Percentiles rank a stretch among this genome's conserved stretches.
These are phyloP conservation scores for Tromatobia lineatoria DNA, from an alignment of 2,888 invertebrate genomes.

Conservation along the genomic window DNA sequence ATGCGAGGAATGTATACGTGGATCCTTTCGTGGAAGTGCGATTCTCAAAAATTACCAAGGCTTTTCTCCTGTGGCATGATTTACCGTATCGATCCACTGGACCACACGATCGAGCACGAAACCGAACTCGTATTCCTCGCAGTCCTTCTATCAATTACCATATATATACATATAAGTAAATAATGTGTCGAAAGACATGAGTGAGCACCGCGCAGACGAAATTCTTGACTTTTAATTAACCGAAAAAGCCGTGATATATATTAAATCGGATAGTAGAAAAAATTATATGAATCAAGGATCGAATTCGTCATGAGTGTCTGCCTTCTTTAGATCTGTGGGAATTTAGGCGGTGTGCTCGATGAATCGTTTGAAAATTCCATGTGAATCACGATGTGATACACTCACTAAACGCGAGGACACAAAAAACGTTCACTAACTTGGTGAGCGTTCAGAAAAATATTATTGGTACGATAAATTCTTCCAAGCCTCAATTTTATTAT, in stretches of 20 bases:
- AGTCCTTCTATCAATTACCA: constrained; percentile 63
- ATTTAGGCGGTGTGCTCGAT: constrained; percentile 29
- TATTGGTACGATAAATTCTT: neutral
- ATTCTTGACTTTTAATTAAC: constrained; percentile 64
- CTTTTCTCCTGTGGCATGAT: constrained; percentile 32
- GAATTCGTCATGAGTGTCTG: constrained; percentile 58
- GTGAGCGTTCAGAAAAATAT: neutral
- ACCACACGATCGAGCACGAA: constrained; percentile 39
- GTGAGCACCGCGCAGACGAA: constrained; percentile 39
- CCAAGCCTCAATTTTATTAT: too few species aligned
- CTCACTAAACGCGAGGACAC: constrained; percentile 15
- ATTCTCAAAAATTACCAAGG: constrained; percentile 37
- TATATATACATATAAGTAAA: constrained; percentile 60
- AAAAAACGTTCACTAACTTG: neutral
- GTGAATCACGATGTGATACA: constrained; percentile 30
- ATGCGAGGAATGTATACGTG: constrained; percentile 33
- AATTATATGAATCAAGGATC: constrained; percentile 60
- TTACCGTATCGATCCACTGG: constrained; percentile 10
- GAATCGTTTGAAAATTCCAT: constrained; percentile 33
- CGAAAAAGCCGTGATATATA: constrained; percentile 52
- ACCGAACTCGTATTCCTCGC: constrained; percentile 54
- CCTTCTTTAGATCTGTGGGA: constrained; percentile 32
- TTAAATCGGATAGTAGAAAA: constrained; percentile 46
- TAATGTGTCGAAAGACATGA: constrained; percentile 49
- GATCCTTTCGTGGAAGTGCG: constrained; percentile 61